phyloP scores from a whole-genome alignment of 2,888 invertebrate genomes.

The Heliconius sara region DNA sequence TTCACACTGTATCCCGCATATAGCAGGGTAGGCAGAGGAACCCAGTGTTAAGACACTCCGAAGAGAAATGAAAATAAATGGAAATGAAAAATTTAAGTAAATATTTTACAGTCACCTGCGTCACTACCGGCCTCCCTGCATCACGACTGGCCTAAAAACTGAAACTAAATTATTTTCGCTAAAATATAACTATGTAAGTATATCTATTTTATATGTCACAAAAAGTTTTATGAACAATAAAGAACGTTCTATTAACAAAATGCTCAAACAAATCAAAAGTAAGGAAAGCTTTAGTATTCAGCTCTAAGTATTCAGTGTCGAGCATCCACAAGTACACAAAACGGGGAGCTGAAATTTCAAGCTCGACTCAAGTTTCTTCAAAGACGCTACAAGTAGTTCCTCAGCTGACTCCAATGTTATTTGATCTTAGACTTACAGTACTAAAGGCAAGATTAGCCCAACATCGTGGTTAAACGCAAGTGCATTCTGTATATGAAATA shows the following conservation, averaged over 20 bases:
- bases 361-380: slow-evolving; percentile 1
- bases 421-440: not conserved
- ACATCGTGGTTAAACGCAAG: not conserved
- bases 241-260: not conserved
- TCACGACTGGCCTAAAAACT: no score
- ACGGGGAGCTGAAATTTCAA: slow-evolving; percentile 1
- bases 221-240: not conserved
- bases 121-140: no score
- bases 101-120: no score
- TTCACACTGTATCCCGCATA: no score
- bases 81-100: no score
- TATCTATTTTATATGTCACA: no score
- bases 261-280: slow-evolving; percentile 3
- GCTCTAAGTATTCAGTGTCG: not conserved
- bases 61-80: no score
- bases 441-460: not conserved
- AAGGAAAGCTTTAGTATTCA: not conserved
- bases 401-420: not conserved
- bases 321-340: not conserved
- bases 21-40: no score
- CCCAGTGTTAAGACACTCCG: no score
- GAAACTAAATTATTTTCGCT: no score
- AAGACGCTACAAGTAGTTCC: slow-evolving; percentile 19
- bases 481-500: no score
- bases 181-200: no score